Base-by-base conservation (phyloP, 2,888 invertebrate species). In the Stomorhina lunata region DNA sequence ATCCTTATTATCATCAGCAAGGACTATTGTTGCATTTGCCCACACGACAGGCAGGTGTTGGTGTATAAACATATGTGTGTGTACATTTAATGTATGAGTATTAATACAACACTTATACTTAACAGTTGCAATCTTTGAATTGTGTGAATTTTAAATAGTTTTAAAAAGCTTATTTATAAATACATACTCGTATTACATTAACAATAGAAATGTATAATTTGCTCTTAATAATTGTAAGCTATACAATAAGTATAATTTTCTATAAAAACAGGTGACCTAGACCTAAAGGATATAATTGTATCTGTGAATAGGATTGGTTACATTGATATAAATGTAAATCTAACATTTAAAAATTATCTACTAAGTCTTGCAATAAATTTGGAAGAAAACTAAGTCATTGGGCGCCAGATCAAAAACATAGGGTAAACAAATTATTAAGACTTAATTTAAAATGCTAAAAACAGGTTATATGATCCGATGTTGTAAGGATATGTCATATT, bases 31-130 rank as follows among this genome's bases (percentile, higher is more conserved):
- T 29, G 25, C 29, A 32, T 15, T 55, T 25, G 12, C 15, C 10
- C 37, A 37, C 37, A 37, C 37, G 12, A 15, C 20, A 37, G 4
- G n/a, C 50, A 63, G 17, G 20, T 29, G 40, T 50, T 50, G 17
- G n/a, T n/a, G n/a, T n/a, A n/a, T n/a, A n/a, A n/a, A n/a, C n/a
- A n/a, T n/a, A 43, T 12, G 22, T 45, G 15, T 22, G n/a, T 71
- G 48, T n/a, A n/a, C n/a, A n/a, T n/a, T n/a, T n/a, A 25, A 48
- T n/a, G 50, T 4, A 37, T 20, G 53, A 53, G 63, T 12, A 65
- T 45, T 71, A 45, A 59, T 71, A 7, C n/a, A n/a, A n/a, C 32
- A 57, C 45, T 71, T 22, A 10, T 45, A 71, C 27, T 50, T 40
- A 53, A 45, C 1, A 53, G 22, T 32, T 32, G 15, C 7, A 12